Conservation (phyloP, 2,888 invertebrate genomes). For the Lasioglossum calceatum region DNA sequence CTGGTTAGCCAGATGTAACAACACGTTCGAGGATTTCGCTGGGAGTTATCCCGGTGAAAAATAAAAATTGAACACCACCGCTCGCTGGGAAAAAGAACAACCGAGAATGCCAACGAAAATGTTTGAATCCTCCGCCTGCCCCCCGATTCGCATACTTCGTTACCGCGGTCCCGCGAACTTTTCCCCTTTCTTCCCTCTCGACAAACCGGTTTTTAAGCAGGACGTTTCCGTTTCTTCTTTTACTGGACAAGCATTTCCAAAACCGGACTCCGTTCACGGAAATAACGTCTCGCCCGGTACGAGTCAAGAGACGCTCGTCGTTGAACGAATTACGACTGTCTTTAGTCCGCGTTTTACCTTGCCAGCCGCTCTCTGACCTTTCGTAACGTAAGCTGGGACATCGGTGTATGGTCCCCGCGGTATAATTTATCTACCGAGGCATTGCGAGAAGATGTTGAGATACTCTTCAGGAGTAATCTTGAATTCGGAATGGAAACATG, state of each 20-base stretch:
- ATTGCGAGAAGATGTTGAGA: neutral
- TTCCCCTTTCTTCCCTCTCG: neutral
- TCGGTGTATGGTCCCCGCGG: neutral
- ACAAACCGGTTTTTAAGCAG: neutral
- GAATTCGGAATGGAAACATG: too few relatives aligned
- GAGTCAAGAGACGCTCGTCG: neutral
- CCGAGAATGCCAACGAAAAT: neutral
- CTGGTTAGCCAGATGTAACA: constrained; percentile 37
- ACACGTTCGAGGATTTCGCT: constrained; percentile 33
- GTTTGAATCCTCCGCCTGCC: neutral
- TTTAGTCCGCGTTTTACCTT: neutral
- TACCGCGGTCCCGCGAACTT: neutral
- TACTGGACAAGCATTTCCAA: neutral
- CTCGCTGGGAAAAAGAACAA: neutral
- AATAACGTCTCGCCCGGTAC: neutral
- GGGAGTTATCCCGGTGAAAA: neutral
- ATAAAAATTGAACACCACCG: neutral
- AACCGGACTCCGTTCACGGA: neutral
- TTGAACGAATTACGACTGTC: neutral
- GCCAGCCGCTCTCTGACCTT: too few relatives aligned
- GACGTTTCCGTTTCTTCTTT: neutral
- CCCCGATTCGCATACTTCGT: neutral
- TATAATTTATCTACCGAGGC: neutral
- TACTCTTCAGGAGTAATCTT: neutral
- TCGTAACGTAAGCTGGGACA: neutral